Evolutionary conservation across 1,140 invertebrate genomes (phyloP).

Genomic region (Metopolophium dirhodum): DNA sequence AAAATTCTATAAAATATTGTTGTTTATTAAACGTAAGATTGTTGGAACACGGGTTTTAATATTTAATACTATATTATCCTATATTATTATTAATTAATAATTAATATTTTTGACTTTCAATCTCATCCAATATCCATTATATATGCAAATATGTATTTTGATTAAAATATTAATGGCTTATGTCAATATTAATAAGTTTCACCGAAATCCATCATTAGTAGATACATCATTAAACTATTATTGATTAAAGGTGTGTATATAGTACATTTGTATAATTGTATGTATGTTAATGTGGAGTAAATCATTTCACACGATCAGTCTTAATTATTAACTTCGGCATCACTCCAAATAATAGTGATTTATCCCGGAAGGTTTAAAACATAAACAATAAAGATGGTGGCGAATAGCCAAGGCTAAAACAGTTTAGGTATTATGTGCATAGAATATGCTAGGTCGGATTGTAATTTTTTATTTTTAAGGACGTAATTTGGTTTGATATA

Average conservation of each 20-base stretch:
- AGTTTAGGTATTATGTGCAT: neutral
- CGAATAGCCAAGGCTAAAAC: neutral
- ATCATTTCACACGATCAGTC: neutral
- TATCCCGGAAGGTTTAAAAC: neutral
- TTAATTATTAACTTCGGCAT: neutral
- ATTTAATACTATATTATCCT: neutral
- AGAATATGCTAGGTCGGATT: no score
- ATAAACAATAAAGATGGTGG: neutral
- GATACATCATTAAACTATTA: neutral
- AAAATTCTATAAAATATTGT: neutral
- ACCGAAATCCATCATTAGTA: neutral
- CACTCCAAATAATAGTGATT: neutral
- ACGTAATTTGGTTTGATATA: neutral
- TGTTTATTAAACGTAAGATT: neutral
- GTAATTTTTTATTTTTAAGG: neutral
- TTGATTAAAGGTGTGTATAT: neutral
- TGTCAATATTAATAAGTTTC: neutral
- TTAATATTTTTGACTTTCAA: neutral
- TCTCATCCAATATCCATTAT: neutral
- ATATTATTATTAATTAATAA: neutral
- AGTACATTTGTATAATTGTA: neutral
- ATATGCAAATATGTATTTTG: neutral
- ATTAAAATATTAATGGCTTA: conserved; percentile 3
- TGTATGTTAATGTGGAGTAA: neutral
- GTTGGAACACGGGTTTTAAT: neutral